Percentiles rank a stretch among this genome's conserved stretches.
phyloP scores from a whole-genome alignment of 1,140 invertebrate genomes.

The Episyrphus balteatus region DNA sequence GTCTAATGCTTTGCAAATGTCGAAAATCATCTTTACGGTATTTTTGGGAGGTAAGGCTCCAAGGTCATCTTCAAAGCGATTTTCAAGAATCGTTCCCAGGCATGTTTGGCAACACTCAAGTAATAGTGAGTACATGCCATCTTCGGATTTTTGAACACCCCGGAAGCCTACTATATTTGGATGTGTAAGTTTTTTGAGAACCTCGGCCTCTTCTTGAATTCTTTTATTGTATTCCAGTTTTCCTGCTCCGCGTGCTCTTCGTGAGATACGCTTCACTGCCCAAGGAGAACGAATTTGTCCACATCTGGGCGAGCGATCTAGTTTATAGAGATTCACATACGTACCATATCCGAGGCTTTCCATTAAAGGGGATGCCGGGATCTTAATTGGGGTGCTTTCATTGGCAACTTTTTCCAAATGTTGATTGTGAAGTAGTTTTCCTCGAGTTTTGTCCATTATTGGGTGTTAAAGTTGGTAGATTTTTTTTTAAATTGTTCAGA shows the following conservation, averaged over 20 bases:
- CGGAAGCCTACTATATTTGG: constrained; percentile 77
- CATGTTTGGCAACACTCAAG: constrained; percentile 58
- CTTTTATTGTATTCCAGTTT: constrained; percentile 40
- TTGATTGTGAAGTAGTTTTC: constrained; percentile 20
- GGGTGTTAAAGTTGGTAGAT: no score
- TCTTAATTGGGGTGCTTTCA: constrained; percentile 22
- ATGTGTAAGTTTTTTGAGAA: constrained; percentile 53
- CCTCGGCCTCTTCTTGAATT: constrained; percentile 56
- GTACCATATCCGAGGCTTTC: constrained; percentile 29
- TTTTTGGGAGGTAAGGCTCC: constrained; percentile 49
- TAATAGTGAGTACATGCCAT: constrained; percentile 53
- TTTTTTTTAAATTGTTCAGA: no score
- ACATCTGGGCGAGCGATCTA: constrained; percentile 56
- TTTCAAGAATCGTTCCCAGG: constrained; percentile 61
- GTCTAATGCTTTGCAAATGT: constrained; percentile 59
- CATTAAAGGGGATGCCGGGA: constrained; percentile 29
- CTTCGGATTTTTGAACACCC: constrained; percentile 47
- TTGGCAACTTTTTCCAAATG: constrained; percentile 25
- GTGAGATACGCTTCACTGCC: constrained; percentile 59
- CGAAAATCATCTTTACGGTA: constrained; percentile 49
- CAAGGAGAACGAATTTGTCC: constrained; percentile 61
- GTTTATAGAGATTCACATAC: constrained; percentile 65
- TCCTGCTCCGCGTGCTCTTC: constrained; percentile 19
- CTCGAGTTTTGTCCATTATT: constrained; percentile 15
- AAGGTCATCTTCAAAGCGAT: constrained; percentile 42